These are phyloP conservation scores for Hirtodrosophila alboralis DNA, from an alignment of 2,888 invertebrate genomes.

Conservation along the genomic window DNA sequence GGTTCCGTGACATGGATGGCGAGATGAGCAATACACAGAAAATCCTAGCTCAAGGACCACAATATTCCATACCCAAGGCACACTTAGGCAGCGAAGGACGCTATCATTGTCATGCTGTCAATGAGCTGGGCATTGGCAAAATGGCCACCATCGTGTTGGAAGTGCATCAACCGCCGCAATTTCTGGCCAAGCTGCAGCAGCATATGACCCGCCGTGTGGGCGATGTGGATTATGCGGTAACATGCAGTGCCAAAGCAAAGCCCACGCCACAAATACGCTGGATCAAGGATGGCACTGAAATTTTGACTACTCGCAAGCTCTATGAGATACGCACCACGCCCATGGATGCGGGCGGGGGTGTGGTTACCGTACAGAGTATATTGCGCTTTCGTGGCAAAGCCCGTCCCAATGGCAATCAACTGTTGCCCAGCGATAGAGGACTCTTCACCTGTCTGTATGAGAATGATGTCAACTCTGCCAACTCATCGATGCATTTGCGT, in stretches of 20 bases:
- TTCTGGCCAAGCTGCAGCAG: constrained; percentile 92
- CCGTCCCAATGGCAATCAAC: constrained; percentile 90
- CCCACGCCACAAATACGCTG: constrained; percentile 93
- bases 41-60: constrained; percentile 91
- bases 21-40: constrained; percentile 86
- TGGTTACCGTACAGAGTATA: constrained; percentile 92
- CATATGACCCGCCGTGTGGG: constrained; percentile 92
- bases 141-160: constrained; percentile 92
- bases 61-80: constrained; percentile 93
- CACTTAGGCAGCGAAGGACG: constrained; percentile 93
- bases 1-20: constrained; percentile 91
- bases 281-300: constrained; percentile 93
- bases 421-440: constrained; percentile 93
- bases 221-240: constrained; percentile 90
- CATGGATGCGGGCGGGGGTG: constrained; percentile 88
- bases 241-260: constrained; percentile 94
- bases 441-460: constrained; percentile 94
- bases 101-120: constrained; percentile 95
- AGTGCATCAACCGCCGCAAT: constrained; percentile 94
- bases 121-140: constrained; percentile 94
- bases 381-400: constrained; percentile 91
- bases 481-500: constrained; percentile 94
- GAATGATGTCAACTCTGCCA: constrained; percentile 94
- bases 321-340: constrained; percentile 92
- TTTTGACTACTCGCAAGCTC: constrained; percentile 90